These are phyloP conservation scores for Hippocampus zosterae DNA, from an alignment of 2,113 vertebrate genomes.

Conservation along the genomic window DNA sequence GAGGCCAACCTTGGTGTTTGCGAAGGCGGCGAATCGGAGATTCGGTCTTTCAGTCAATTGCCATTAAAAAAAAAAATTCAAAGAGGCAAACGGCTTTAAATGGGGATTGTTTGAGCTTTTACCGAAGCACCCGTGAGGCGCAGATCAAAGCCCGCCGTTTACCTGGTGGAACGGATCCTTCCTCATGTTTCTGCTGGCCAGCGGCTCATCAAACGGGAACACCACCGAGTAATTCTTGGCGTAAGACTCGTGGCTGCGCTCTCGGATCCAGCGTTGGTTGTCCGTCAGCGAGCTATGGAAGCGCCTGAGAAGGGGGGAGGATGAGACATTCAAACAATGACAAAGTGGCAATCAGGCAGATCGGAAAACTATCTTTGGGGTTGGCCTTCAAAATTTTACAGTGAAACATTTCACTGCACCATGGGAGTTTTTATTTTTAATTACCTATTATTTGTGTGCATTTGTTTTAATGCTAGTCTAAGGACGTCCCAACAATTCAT, in stretches of 20 bases:
- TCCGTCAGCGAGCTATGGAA: constrained; percentile 83
- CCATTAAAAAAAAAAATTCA: not conserved
- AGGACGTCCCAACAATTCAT: no score
- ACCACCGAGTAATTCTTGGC: constrained; percentile 93
- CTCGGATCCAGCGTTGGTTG: constrained; percentile 84
- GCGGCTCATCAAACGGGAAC: constrained; percentile 89
- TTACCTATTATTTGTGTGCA: no score
- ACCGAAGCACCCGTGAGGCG: not conserved
- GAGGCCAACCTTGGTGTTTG: no score
- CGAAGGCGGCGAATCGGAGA: no score
- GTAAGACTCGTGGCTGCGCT: constrained; percentile 94
- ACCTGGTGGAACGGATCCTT: constrained; percentile 88
- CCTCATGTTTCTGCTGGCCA: constrained; percentile 86
- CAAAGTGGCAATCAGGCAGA: constrained; percentile 8
- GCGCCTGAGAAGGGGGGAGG: constrained; percentile 69
- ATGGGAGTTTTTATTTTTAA: no score
- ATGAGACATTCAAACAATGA: constrained; percentile 1
- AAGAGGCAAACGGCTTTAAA: not conserved
- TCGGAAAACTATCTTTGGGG: not conserved
- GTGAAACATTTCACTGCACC: no score
- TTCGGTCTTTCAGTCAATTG: not conserved
- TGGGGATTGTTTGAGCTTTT: not conserved
- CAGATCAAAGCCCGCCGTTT: not conserved
- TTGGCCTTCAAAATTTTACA: no score
- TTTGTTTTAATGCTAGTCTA: no score